Conservation (phyloP, 2,113 vertebrate genomes). For the Motacilla alba region DNA sequence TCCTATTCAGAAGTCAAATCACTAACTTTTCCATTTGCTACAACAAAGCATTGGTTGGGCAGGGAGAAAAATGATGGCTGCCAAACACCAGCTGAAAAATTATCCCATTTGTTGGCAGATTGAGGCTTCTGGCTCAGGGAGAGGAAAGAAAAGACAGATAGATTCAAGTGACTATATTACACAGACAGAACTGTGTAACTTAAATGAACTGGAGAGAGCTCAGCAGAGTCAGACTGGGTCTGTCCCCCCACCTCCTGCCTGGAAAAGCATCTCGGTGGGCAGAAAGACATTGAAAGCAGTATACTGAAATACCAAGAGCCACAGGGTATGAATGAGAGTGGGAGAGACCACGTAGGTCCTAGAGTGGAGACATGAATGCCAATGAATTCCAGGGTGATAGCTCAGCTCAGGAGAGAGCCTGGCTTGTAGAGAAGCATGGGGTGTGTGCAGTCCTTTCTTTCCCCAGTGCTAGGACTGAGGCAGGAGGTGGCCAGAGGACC, state of each 20-base stretch:
- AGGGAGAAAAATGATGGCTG: conserved; percentile 45
- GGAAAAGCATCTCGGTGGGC: conserved; percentile 33
- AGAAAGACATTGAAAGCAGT: conserved; percentile 7
- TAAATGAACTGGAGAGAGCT: conserved; percentile 57
- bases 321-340: neutral
- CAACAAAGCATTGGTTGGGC: conserved; percentile 36
- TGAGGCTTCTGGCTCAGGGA: conserved; percentile 36
- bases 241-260: neutral
- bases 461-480: neutral
- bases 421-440: neutral
- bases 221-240: neutral
- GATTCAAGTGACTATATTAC: conserved; percentile 50
- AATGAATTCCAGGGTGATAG: neutral
- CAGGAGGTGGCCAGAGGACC: conserved; percentile 24
- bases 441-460: neutral
- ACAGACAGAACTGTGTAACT: conserved; percentile 53
- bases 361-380: neutral
- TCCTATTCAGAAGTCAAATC: conserved; percentile 42
- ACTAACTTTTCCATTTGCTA: conserved; percentile 56
- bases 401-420: neutral
- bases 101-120: conserved; percentile 58
- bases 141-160: conserved; percentile 62
- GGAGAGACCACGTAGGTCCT: neutral
- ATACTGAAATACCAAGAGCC: conserved; percentile 9
- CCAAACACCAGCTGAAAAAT: conserved; percentile 63